A percentile compares a stretch with the other conserved stretches of the same genome.
Evolutionary conservation across 2,113 vertebrate genomes (phyloP).

Genomic region (Phasianus colchicus): DNA sequence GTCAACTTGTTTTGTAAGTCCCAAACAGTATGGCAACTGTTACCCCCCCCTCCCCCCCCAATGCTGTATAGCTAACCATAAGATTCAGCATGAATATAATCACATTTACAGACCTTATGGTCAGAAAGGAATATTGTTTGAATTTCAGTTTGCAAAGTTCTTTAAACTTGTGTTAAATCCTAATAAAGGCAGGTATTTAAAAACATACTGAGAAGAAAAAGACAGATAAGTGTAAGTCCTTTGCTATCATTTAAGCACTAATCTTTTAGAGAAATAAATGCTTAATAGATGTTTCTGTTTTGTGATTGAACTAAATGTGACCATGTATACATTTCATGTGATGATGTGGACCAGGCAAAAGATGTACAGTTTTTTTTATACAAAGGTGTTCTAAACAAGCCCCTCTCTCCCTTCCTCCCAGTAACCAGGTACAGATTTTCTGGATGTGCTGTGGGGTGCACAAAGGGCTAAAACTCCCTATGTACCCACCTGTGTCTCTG

Average conservation of each 20-base stretch:
- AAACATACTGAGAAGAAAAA: neutral
- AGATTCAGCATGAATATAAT: neutral
- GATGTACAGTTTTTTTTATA: neutral
- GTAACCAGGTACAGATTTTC: neutral
- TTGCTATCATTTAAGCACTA: neutral
- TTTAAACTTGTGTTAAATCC: neutral
- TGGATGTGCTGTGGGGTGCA: neutral
- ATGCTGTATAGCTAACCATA: neutral
- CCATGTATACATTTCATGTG: neutral
- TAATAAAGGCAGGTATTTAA: neutral
- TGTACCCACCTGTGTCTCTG: neutral
- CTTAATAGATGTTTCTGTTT: neutral
- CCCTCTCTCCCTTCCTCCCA: neutral
- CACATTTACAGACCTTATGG: neutral
- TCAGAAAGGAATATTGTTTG: neutral
- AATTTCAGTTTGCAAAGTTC: neutral
- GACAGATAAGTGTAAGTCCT: neutral
- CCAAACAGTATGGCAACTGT: neutral
- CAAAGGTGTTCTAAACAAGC: neutral
- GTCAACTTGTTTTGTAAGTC: neutral
- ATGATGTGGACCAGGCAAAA: neutral
- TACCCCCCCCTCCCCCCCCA: neutral
- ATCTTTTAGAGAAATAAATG: neutral
- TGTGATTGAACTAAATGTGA: neutral
- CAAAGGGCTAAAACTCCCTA: too few species aligned